These are phyloP conservation scores for Campoletis raptor DNA, from an alignment of 2,888 invertebrate genomes.

Conservation along the genomic window DNA sequence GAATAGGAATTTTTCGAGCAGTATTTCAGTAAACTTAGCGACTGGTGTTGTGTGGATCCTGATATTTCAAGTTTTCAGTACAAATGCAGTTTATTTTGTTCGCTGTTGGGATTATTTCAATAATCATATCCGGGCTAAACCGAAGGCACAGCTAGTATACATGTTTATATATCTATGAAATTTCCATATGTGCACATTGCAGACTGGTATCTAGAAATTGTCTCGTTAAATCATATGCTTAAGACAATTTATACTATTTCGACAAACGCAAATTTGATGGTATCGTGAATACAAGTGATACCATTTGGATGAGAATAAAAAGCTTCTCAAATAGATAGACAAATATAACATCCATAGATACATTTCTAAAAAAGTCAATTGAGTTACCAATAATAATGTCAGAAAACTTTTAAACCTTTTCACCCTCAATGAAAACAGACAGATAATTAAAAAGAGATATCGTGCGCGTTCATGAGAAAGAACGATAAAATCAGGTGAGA, in stretches of 20 bases:
- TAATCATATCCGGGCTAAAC: not conserved
- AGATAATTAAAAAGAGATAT: slow-evolving; percentile 24
- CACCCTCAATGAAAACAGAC: slow-evolving; percentile 12
- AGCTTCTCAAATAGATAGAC: not conserved
- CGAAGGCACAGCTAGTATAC: not conserved
- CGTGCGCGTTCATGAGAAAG: slow-evolving; percentile 27
- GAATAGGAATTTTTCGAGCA: not conserved
- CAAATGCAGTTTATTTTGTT: slow-evolving; percentile 2
- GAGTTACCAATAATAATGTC: slow-evolving; percentile 45
- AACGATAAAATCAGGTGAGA: slow-evolving; percentile 20
- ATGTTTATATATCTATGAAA: not conserved
- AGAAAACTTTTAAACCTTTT: not conserved
- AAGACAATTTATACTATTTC: not conserved
- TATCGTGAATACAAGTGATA: too few relatives aligned
- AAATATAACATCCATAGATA: not conserved
- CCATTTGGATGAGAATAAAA: too few relatives aligned
- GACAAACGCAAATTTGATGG: slow-evolving; percentile 4
- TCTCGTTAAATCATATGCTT: not conserved
- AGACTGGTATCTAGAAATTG: not conserved
- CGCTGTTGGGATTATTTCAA: not conserved
- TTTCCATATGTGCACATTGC: not conserved
- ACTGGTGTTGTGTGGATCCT: not conserved
- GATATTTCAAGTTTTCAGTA: not conserved
- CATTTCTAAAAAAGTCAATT: slow-evolving; percentile 33
- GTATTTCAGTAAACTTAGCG: not conserved